Evolutionary conservation across 2,113 vertebrate genomes (phyloP).

Genomic region (Gobio gobio): DNA sequence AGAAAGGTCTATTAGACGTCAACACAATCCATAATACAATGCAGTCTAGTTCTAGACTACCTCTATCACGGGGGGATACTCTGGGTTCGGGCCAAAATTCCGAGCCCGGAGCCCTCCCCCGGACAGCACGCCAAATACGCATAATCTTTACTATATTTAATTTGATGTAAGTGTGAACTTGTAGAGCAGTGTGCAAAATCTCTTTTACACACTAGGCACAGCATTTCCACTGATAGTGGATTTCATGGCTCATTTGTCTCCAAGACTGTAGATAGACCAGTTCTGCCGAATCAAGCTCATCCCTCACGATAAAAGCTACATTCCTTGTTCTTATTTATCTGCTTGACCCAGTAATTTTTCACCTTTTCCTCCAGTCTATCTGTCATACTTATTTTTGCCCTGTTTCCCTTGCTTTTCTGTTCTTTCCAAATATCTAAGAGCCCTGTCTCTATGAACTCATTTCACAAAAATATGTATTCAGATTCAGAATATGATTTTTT

Average conservation of each 20-base stretch:
- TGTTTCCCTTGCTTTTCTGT: neutral
- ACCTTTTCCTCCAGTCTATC: neutral
- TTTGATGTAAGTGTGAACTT: too few relatives aligned
- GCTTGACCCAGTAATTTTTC: neutral
- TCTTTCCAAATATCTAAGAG: slow-evolving; percentile 8
- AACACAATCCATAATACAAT: too few relatives aligned
- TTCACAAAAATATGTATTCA: neutral
- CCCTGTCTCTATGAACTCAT: neutral
- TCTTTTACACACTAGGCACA: slow-evolving; percentile 11
- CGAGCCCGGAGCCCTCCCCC: too few relatives aligned
- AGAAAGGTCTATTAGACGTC: too few relatives aligned
- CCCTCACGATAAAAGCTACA: slow-evolving; percentile 31
- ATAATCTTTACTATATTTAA: too few relatives aligned
- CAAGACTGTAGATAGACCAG: neutral
- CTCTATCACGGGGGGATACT: too few relatives aligned
- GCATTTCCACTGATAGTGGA: neutral
- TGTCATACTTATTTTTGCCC: neutral
- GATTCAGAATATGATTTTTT: neutral
- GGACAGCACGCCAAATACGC: too few relatives aligned
- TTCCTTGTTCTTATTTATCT: neutral
- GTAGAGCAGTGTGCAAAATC: neutral
- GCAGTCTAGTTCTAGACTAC: too few relatives aligned
- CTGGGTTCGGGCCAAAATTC: too few relatives aligned
- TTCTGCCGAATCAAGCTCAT: slow-evolving; percentile 33
- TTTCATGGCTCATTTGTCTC: slow-evolving; percentile 2